Base-by-base conservation (phyloP, 2,797 vertebrate species). In the Gobio occitaniae region DNA sequence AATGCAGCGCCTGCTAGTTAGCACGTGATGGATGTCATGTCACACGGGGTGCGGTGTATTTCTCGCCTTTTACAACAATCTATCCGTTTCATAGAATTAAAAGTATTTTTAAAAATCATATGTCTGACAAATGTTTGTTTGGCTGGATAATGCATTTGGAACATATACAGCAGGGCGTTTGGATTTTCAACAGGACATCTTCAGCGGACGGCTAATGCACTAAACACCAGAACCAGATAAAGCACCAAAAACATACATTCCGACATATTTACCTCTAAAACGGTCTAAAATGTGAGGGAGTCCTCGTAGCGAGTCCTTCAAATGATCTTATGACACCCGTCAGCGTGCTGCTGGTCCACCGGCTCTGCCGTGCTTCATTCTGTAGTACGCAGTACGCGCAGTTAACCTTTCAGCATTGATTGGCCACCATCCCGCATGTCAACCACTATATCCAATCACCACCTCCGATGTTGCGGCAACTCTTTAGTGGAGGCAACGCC, bases 401-500 rank as follows among this genome's bases (percentile, higher is more conserved):
- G 54, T 74, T 85, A 50, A 63, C 15, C 21, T 41, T 47, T 79
- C 15, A 74, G 52, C 54, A 16, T 0, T 65, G 84, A 85, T 80
- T 85, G 77, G 77, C n/a, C 47, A 29, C n/a, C 16, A 65, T 66
- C 44, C 68, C 54, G 65, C 66, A 61, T 59, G 71, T 80, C 84
- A 76, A 69, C 25, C 36, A 21, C 61, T 3, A 7, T 16, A 59
- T 12, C 88, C 89, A 88, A 89, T 89, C 87, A 84, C 12, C 8
- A n/a, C 1, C 71, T 11, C 15, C 13, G 52, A 29, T 82, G 54
- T 17, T 52, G 70, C 54, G 15, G 29, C 8, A 52, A 56, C 32
- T 10, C 3, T 21, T 12, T 4, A 29, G 6, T 11, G 29, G 19
- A 2, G 3, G 38, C 29, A 48, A 52, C 86, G 74, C 82, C 84